phyloP scores from a whole-genome alignment of 2,797 vertebrate species.

The Thalassophryne amazonica region DNA sequence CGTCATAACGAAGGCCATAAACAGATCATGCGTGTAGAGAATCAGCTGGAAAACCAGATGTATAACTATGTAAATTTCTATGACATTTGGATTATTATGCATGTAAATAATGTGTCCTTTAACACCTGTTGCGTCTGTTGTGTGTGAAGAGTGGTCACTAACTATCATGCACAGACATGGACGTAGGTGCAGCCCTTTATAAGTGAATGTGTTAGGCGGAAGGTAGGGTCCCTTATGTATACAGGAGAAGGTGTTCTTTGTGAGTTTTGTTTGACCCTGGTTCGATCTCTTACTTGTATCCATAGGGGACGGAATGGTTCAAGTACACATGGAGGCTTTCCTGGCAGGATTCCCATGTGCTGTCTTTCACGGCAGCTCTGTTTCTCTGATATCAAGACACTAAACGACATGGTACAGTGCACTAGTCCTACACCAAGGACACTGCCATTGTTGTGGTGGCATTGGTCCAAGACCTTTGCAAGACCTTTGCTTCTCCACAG shows the following conservation, averaged over 20 bases:
- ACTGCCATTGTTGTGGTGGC: constrained; percentile 29
- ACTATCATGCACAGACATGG: too few relatives aligned
- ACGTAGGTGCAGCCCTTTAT: too few relatives aligned
- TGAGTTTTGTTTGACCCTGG: constrained; percentile 1
- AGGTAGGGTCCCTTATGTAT: constrained; percentile 30
- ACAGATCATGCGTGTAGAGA: too few relatives aligned
- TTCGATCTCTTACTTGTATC: constrained; percentile 15
- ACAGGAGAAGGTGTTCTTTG: constrained; percentile 39
- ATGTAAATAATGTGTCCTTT: too few relatives aligned
- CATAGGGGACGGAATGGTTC: constrained; percentile 25
- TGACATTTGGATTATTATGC: too few relatives aligned
- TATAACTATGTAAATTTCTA: too few relatives aligned
- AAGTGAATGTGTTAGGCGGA: too few relatives aligned
- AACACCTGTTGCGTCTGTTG: too few relatives aligned
- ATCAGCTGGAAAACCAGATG: too few relatives aligned
- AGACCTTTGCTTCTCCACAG: too few relatives aligned
- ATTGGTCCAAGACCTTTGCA: constrained; percentile 6
- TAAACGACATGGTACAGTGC: constrained; percentile 56
- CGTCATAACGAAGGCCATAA: too few relatives aligned
- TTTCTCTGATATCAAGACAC: constrained; percentile 35
- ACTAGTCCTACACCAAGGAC: constrained; percentile 29
- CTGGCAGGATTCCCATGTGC: constrained; percentile 40
- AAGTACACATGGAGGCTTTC: constrained; percentile 24
- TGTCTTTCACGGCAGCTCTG: constrained; percentile 25
- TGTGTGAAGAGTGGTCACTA: too few relatives aligned